Evolutionary conservation across 2,797 vertebrate genomes (phyloP).

Genomic region (Notolabrus celidotus): DNA sequence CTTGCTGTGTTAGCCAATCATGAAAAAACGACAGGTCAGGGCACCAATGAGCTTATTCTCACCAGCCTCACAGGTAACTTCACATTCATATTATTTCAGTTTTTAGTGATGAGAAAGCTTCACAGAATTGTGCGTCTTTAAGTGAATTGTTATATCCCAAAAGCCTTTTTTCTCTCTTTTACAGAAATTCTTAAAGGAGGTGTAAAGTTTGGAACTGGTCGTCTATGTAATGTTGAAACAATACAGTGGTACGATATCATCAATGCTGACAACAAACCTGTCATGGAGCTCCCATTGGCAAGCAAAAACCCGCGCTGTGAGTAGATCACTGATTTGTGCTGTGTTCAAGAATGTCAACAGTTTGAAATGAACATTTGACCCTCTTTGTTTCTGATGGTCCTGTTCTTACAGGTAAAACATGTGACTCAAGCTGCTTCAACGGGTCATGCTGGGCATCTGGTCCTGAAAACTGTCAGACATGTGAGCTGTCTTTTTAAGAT

Average conservation of each 20-base stretch:
- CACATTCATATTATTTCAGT: accelerated
- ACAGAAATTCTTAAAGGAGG: constrained; percentile 95
- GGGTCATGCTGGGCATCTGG: constrained; percentile 94
- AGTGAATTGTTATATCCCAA: background rate
- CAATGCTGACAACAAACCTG: constrained; percentile 67
- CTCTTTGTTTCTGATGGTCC: constrained; percentile 5
- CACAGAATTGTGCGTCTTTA: background rate
- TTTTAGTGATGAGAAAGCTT: background rate
- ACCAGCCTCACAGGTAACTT: constrained; percentile 90
- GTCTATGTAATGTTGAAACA: constrained; percentile 90
- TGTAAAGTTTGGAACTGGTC: constrained; percentile 87
- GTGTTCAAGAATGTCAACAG: background rate
- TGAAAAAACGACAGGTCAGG: constrained; percentile 64
- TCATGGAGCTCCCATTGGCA: constrained; percentile 50
- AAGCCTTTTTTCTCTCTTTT: constrained; percentile 4
- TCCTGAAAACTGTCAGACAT: constrained; percentile 90
- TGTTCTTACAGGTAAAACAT: constrained; percentile 86
- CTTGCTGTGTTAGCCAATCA: constrained; percentile 89
- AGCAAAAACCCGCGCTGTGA: constrained; percentile 81
- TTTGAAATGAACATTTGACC: background rate
- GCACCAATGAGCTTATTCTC: constrained; percentile 87
- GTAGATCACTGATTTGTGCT: constrained; percentile 49
- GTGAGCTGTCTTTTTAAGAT: constrained; percentile 82
- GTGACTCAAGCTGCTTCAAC: constrained; percentile 88
- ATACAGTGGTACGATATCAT: constrained; percentile 94